A percentile compares a stretch with the other conserved stretches of the same genome.
Evolutionary conservation across 1,140 invertebrate species (phyloP).

Genomic region (Drosophila dunni): DNA sequence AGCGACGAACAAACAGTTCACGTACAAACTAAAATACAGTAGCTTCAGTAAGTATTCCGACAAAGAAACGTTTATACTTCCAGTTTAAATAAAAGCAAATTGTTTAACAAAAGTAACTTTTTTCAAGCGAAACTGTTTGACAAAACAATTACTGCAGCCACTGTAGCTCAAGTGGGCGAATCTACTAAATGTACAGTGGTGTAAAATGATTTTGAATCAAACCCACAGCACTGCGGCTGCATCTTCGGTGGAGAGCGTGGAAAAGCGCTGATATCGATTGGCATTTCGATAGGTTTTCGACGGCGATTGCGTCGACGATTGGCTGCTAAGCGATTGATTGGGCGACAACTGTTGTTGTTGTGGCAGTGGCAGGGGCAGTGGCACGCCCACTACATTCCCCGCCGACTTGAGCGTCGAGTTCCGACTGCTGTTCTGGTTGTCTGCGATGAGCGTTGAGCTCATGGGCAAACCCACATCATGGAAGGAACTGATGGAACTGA

Average conservation of each 20-base stretch:
- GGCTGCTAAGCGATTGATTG: constrained; percentile 34
- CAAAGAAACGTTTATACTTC: not conserved
- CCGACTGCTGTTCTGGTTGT: constrained; percentile 53
- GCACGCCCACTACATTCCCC: constrained; percentile 68
- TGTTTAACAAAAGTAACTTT: not conserved
- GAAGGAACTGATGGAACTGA: constrained; percentile 92
- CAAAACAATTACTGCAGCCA: not conserved
- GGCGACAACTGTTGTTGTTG: constrained; percentile 35
- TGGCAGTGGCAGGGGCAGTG: constrained; percentile 39
- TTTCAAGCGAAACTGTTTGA: not conserved
- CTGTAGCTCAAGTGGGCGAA: constrained; percentile 83
- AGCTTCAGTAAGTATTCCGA: not conserved
- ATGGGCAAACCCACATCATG: constrained; percentile 90
- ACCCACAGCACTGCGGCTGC: constrained; percentile 80
- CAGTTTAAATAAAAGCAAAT: too few relatives aligned
- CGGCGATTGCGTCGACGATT: constrained; percentile 44
- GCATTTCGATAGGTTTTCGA: constrained; percentile 76
- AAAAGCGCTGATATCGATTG: constrained; percentile 79
- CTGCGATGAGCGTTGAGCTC: constrained; percentile 78
- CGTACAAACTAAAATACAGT: constrained; percentile 19
- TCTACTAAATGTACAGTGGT: constrained; percentile 20
- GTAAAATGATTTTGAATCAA: constrained; percentile 13
- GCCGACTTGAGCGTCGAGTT: constrained; percentile 76
- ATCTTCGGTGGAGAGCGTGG: constrained; percentile 81
- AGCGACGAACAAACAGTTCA: constrained; percentile 4